phyloP scores from a whole-genome alignment of 2,888 invertebrate species.

The Salpingus planirostris region DNA sequence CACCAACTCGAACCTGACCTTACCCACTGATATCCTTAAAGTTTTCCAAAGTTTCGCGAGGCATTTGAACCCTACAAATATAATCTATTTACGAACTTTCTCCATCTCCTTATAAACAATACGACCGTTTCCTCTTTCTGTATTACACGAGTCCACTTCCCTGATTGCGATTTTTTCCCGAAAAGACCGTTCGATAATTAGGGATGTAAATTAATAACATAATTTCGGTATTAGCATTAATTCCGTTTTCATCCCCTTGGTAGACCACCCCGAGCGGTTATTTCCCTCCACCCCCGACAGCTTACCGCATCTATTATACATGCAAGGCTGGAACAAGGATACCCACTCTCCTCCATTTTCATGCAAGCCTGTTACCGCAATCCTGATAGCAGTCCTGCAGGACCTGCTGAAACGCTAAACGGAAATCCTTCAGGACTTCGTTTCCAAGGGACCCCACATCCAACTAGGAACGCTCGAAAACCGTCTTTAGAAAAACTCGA shows the following conservation, averaged over 20 bases:
- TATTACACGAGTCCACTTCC: not conserved
- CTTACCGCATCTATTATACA: conserved; percentile 31
- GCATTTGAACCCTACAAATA: conserved; percentile 21
- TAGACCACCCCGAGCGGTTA: conserved; percentile 18
- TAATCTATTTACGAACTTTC: conserved; percentile 27
- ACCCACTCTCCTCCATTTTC: conserved; percentile 20
- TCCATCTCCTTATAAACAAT: conserved; percentile 20
- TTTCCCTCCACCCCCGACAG: conserved; percentile 14
- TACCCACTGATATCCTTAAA: conserved; percentile 26
- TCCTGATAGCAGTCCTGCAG: conserved; percentile 28
- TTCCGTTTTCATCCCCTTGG: conserved; percentile 15
- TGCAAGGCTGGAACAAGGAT: conserved; percentile 24
- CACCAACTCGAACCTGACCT: conserved; percentile 29
- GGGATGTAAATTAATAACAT: conserved; percentile 30
- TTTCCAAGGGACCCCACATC: conserved; percentile 11
- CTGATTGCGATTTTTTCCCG: conserved; percentile 2
- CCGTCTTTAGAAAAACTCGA: too few relatives aligned
- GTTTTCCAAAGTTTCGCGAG: conserved; percentile 22
- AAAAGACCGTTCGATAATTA: conserved; percentile 19
- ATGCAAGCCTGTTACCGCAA: conserved; percentile 27
- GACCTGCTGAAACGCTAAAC: conserved; percentile 20
- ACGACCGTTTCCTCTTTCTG: conserved; percentile 13
- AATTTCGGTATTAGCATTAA: conserved; percentile 32
- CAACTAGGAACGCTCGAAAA: too few relatives aligned
- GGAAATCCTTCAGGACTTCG: conserved; percentile 15